Evolutionary conservation across 2,888 invertebrate species (phyloP), one percentile per base, ranked within the genome.

Genomic region (Scrobipalpa atriplicella): DNA sequence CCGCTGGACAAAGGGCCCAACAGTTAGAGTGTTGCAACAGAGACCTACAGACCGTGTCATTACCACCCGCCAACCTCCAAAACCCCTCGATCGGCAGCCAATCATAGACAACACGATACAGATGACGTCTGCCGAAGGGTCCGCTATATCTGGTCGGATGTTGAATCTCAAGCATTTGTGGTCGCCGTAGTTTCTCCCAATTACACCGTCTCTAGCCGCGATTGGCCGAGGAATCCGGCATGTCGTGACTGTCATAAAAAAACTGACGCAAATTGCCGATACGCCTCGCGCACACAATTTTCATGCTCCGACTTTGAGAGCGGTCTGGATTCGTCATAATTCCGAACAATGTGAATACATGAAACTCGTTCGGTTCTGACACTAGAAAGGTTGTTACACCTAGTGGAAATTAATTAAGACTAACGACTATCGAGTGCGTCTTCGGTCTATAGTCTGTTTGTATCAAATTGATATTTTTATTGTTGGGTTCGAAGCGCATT

Each of bases 251-350:
- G 84, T 86, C 88, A 88, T 89, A 86, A 91, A 90, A 83, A 92
- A 92, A 86, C 90, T 90, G 90, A 90, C 90, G 91, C 91, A 89
- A 92, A 92, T 92, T 88, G 89, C 84, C 89, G 92, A 91, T 91
- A 91, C 91, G 92, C 87, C 88, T 90, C 89, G 89, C 86, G 91
- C 89, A 90, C 92, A 90, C 90, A 91, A 92, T 92, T n/a, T 92
- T 91, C 90, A 92, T 90, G 92, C 87, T 82, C 84, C 81, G 84
- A 76, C 84, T 86, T 89, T 83, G 79, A 84, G 90, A 90, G 87
- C 82, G 82, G 81, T 85, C 86, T 83, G 87, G 87, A 90, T 90
- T 90, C 87, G 89, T 90, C 90, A 91, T 90, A 91, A 78, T 78
- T 68, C 82, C 85, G 81, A 81, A 85, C 83, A 78, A 80, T 73